Evolutionary conservation across 2,888 invertebrate genomes (phyloP), one percentile per base, ranked within the genome.

Genomic region (Saturnia pavonia): DNA sequence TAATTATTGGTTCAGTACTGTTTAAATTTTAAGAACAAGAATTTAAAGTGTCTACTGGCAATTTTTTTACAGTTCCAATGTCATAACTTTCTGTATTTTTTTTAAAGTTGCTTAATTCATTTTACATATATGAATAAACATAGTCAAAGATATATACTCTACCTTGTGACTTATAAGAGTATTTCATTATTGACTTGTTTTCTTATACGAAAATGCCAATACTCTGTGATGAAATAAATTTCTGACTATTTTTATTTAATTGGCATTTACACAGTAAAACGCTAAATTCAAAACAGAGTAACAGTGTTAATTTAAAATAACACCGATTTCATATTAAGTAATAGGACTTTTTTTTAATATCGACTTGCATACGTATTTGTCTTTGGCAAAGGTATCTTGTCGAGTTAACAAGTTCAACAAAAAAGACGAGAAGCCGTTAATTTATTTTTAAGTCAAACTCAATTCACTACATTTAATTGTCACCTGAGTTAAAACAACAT

Each of bases 21-120:
- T 40, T 65, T 51, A 25, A 22, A 51, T 22, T 22, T 22, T 40
- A 51, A n/a, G n/a, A 40, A 54, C 40, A 60, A 11, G 34, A 12
- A 48, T 51, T 69, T 34, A 25, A 22, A 45, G n/a, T 63, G 27
- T 45, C 34, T 40, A 57, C 25, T 1, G 25, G 1, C 25, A 22
- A 22, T 60, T 27, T 22, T 63, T 65, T 65, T 65, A 19, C 19
- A 40, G 40, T 65, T 65, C 19, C 65, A 65, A 65, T 65, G 65
- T 40, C n/a, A 40, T 65, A 40, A 19, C 65, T 65, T 65, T 65
- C 78, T 77, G 74, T 77, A 75, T 70, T 73, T 73, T 72, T 77
- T 74, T 75, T 71, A 73, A 75, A 70, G 65, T 65, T 65, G 65
- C 40, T 40, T 40, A 40, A 65, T 27, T 27, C 40, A 40, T 22